Percentiles rank a stretch among this genome's conserved stretches.
phyloP scores from a whole-genome alignment of 2,797 vertebrate genomes.

The Anguilla megastoma region DNA sequence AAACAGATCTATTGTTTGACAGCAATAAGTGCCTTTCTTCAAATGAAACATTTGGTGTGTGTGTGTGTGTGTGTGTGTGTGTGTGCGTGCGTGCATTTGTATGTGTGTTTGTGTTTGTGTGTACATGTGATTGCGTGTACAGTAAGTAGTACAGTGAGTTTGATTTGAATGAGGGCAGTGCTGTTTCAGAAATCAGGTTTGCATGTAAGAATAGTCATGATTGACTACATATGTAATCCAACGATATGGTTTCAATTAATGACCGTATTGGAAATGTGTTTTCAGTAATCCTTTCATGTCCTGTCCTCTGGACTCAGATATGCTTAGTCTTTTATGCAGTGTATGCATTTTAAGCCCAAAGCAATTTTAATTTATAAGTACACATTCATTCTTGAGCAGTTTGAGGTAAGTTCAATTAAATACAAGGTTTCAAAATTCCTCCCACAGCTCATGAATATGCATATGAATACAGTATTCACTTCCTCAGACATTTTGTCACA shows the following conservation, averaged over 20 bases:
- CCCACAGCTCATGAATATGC: neutral
- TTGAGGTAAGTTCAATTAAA: too few relatives aligned
- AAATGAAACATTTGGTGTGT: neutral
- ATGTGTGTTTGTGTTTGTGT: neutral
- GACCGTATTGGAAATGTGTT: too few relatives aligned
- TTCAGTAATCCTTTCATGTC: too few relatives aligned
- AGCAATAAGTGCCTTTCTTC: neutral
- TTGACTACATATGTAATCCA: too few relatives aligned
- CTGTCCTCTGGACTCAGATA: too few relatives aligned
- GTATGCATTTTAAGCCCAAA: too few relatives aligned
- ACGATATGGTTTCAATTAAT: too few relatives aligned
- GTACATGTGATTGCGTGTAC: neutral
- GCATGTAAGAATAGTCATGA: neutral
- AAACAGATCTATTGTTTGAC: neutral
- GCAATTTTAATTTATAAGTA: too few relatives aligned
- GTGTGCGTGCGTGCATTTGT: neutral
- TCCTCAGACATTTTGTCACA: too few relatives aligned
- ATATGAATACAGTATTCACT: neutral
- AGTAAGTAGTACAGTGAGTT: neutral
- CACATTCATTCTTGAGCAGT: too few relatives aligned
- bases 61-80: neutral
- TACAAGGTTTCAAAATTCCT: too few relatives aligned
- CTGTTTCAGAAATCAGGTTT: neutral
- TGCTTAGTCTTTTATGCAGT: too few relatives aligned
- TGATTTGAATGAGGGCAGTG: neutral